phyloP scores from a whole-genome alignment of 1,140 invertebrate genomes.

The Leucophenga varia region DNA sequence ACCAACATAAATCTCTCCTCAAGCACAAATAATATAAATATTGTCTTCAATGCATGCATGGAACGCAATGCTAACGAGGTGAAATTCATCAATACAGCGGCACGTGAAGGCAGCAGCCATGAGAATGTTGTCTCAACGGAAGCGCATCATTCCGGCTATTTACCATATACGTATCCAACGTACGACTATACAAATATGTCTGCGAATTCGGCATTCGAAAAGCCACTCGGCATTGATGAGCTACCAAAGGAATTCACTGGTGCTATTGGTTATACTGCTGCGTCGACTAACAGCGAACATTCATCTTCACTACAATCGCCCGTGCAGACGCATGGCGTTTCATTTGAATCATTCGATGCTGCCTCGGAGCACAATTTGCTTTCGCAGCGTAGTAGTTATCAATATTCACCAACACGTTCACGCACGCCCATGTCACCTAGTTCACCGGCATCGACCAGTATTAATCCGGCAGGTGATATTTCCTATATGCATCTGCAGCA shows the following conservation, averaged over 20 bases:
- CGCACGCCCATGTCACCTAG: conserved; percentile 32
- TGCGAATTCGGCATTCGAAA: conserved; percentile 45
- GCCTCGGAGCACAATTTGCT: conserved; percentile 47
- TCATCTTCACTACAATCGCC: conserved; percentile 42
- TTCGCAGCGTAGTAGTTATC: conserved; percentile 27
- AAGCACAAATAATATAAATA: conserved; percentile 53
- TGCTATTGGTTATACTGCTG: conserved; percentile 5
- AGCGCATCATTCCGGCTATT: conserved; percentile 40
- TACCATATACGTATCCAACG: conserved; percentile 45
- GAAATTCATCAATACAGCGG: conserved; percentile 46
- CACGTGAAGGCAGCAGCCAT: background rate
- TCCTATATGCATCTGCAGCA: conserved; percentile 41
- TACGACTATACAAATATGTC: conserved; percentile 56
- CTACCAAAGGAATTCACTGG: conserved; percentile 36
- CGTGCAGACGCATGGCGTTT: conserved; percentile 21
- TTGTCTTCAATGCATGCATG: conserved; percentile 37
- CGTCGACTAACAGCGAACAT: conserved; percentile 42
- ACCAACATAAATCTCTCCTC: conserved; percentile 52
- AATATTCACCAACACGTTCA: conserved; percentile 14
- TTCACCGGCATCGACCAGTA: conserved; percentile 33
- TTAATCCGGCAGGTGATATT: conserved; percentile 39
- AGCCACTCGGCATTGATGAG: conserved; percentile 46
- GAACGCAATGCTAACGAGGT: conserved; percentile 48
- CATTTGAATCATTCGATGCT: conserved; percentile 49
- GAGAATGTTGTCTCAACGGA: conserved; percentile 29